Evolutionary conservation across 2,888 invertebrate genomes (phyloP).

Genomic region (Drosophila colorata): DNA sequence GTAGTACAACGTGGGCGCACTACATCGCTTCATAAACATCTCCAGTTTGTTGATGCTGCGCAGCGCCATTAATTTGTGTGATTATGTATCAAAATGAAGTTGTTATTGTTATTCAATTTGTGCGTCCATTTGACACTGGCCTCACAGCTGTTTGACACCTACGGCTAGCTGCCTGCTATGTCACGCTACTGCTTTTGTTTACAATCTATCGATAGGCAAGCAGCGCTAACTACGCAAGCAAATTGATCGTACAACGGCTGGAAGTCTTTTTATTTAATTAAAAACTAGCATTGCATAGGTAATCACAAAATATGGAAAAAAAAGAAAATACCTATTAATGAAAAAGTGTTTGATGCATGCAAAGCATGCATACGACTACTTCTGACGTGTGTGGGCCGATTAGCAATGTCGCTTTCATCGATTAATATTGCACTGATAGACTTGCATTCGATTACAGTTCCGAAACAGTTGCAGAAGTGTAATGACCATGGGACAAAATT

Average conservation of each 20-base stretch:
- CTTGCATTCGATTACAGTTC: conserved; percentile 28
- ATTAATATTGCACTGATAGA: neutral
- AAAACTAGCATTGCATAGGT: neutral
- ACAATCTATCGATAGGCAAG: conserved; percentile 36
- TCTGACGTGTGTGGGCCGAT: conserved; percentile 27
- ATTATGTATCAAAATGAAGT: conserved; percentile 28
- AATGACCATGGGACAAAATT: conserved; percentile 33
- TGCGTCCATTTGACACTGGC: conserved; percentile 50
- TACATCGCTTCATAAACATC: conserved; percentile 51
- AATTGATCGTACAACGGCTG: neutral
- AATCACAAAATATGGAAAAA: neutral
- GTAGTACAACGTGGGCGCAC: conserved; percentile 39
- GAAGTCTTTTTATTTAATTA: neutral
- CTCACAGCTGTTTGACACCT: conserved; percentile 50
- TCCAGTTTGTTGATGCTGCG: conserved; percentile 65
- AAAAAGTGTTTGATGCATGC: neutral
- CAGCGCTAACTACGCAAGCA: neutral
- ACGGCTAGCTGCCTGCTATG: conserved; percentile 54
- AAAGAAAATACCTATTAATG: neutral
- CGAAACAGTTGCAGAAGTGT: conserved; percentile 39
- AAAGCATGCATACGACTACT: neutral
- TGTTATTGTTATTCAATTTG: conserved; percentile 72
- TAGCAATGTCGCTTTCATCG: conserved; percentile 17
- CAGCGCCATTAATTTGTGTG: conserved; percentile 73
- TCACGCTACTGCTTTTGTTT: conserved; percentile 16